A percentile compares a stretch with the other conserved stretches of the same genome.
phyloP scores from a whole-genome alignment of 2,888 invertebrate genomes.

The Sinohyriopsis cumingii region DNA sequence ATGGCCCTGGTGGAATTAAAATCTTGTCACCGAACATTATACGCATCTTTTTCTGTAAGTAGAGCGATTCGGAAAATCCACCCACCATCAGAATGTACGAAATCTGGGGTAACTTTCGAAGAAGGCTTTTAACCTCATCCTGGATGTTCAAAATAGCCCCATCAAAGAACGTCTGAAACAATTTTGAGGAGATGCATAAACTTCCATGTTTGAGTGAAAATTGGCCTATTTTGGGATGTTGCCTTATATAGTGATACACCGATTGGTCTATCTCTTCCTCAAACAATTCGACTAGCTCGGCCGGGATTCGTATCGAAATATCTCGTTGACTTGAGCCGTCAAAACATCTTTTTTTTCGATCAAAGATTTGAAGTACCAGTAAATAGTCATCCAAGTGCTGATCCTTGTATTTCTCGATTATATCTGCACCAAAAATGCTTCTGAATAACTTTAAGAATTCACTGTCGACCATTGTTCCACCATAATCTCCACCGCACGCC shows the following conservation, averaged over 20 bases:
- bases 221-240: too few species aligned
- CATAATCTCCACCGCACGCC: slow-evolving; percentile 1
- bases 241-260: neutral
- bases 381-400: neutral
- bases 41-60: neutral
- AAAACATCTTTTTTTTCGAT: neutral
- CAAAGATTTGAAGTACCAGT: neutral
- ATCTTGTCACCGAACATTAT: neutral
- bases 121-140: too few species aligned
- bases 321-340: neutral
- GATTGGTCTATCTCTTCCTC: neutral
- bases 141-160: too few species aligned
- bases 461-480: slow-evolving; percentile 1
- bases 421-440: slow-evolving; percentile 1
- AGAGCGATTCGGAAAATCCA: neutral
- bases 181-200: too few species aligned
- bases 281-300: neutral
- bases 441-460: neutral
- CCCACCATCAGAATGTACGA: neutral
- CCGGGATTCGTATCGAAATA: neutral
- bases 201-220: too few species aligned
- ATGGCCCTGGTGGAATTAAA: neutral
- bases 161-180: too few species aligned
- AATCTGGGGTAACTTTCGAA: neutral
- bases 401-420: neutral